phyloP scores from a whole-genome alignment of 2,888 invertebrate genomes.

The Neria commutata region DNA sequence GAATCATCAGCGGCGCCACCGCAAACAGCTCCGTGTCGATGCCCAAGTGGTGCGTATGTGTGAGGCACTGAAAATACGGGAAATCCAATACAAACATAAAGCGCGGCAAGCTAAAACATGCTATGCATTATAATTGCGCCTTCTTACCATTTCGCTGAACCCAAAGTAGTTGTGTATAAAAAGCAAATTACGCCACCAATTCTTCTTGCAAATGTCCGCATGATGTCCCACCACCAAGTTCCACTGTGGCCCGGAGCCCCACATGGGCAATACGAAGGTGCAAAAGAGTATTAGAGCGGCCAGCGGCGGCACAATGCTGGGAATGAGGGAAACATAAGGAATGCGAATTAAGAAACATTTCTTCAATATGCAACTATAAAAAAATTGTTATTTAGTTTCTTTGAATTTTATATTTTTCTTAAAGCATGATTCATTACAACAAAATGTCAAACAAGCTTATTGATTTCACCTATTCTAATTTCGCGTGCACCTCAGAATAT shows the following conservation, averaged over 20 bases:
- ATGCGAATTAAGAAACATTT: too few species aligned
- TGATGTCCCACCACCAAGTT: constrained; percentile 72
- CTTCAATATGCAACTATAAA: too few species aligned
- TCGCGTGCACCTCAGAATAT: too few species aligned
- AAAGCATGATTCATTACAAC: too few species aligned
- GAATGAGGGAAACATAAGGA: background rate
- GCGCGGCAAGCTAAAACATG: background rate
- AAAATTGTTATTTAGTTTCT: too few species aligned
- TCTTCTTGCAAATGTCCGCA: constrained; percentile 70
- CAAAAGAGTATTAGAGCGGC: constrained; percentile 72
- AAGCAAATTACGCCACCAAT: constrained; percentile 74
- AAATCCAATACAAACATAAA: background rate
- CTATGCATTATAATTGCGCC: background rate
- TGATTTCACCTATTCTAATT: background rate
- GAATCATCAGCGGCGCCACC: constrained; percentile 68
- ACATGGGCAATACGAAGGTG: constrained; percentile 69
- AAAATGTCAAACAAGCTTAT: background rate
- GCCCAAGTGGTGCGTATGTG: constrained; percentile 74
- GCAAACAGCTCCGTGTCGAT: constrained; percentile 74
- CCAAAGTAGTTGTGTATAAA: constrained; percentile 77
- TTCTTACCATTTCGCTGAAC: constrained; percentile 71
- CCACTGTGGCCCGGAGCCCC: constrained; percentile 73
- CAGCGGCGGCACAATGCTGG: constrained; percentile 69
- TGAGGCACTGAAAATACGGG: constrained; percentile 67
- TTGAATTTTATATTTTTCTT: too few species aligned